A percentile compares a stretch with the other conserved stretches of the same genome.
phyloP scores from a whole-genome alignment of 2,797 vertebrate species.

The Microtus agrestis region DNA sequence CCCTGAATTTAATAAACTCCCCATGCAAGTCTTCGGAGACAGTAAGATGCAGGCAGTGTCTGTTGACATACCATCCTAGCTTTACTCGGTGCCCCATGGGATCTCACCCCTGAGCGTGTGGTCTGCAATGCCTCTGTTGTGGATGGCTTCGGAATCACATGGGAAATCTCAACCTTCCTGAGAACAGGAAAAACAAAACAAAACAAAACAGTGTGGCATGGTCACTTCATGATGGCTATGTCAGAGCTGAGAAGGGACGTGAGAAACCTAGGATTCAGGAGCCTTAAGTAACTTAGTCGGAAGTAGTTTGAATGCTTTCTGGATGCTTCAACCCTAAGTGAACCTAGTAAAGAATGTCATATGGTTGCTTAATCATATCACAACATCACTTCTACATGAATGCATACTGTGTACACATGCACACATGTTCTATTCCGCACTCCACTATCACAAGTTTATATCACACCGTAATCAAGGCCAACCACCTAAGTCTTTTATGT shows the following conservation, averaged over 20 bases:
- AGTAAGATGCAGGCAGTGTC: rapidly evolving
- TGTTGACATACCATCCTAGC: rapidly evolving
- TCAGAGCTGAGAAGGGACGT: background rate
- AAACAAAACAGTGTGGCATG: background rate
- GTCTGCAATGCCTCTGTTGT: too few relatives aligned
- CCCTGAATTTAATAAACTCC: background rate
- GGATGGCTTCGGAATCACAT: background rate
- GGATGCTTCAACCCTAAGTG: background rate
- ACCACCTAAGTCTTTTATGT: background rate
- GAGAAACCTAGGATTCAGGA: background rate
- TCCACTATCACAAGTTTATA: background rate
- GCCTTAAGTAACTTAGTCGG: background rate
- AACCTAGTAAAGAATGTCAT: background rate
- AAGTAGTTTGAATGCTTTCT: background rate
- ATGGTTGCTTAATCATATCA: too few relatives aligned
- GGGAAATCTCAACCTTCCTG: background rate
- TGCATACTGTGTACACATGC: background rate
- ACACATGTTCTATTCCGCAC: too few relatives aligned
- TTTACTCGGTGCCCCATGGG: background rate
- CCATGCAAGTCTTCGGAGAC: too few relatives aligned
- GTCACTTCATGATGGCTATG: background rate
- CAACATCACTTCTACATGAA: background rate
- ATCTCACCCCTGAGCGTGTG: rapidly evolving
- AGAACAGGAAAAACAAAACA: background rate
- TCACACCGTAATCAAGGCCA: background rate